Evolutionary conservation across 1,140 invertebrate genomes (phyloP).

Genomic region (Pseudoatta argentina): DNA sequence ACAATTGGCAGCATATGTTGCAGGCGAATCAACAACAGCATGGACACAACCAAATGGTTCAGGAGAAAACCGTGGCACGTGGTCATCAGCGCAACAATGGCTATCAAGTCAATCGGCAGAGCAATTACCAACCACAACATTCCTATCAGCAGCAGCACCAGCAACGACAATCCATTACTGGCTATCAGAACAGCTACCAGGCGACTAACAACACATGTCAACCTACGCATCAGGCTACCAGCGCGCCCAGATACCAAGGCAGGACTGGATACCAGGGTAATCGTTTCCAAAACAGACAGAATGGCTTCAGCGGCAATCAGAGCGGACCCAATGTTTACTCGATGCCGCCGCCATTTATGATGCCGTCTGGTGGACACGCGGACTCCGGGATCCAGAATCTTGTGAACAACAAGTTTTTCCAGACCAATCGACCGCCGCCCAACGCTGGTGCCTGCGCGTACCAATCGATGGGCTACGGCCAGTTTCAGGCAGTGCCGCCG

Average conservation of each 20-base stretch:
- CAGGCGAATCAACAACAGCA: slow-evolving; percentile 70
- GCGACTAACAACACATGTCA: slow-evolving; percentile 61
- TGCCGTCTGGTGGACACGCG: slow-evolving; percentile 83
- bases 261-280: slow-evolving; percentile 80
- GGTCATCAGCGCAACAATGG: slow-evolving; percentile 73
- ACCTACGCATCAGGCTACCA: slow-evolving; percentile 75
- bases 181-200: slow-evolving; percentile 58
- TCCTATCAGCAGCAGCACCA: slow-evolving; percentile 77
- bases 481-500: slow-evolving; percentile 85
- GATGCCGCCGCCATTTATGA: slow-evolving; percentile 86
- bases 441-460: slow-evolving; percentile 88
- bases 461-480: slow-evolving; percentile 87
- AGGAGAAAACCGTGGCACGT: slow-evolving; percentile 76
- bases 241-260: slow-evolving; percentile 71
- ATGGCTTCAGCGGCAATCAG: slow-evolving; percentile 62
- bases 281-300: slow-evolving; percentile 81
- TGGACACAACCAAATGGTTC: slow-evolving; percentile 64
- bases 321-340: slow-evolving; percentile 85
- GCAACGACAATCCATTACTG: slow-evolving; percentile 43
- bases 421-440: slow-evolving; percentile 86
- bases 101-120: slow-evolving; percentile 82
- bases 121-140: slow-evolving; percentile 76
- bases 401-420: slow-evolving; percentile 89
- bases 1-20: slow-evolving; percentile 81
- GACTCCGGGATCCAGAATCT: slow-evolving; percentile 87